Percentiles rank a stretch among this genome's conserved stretches.
Conservation (phyloP, 2,888 invertebrate genomes). For the Epistrophe eligans region DNA sequence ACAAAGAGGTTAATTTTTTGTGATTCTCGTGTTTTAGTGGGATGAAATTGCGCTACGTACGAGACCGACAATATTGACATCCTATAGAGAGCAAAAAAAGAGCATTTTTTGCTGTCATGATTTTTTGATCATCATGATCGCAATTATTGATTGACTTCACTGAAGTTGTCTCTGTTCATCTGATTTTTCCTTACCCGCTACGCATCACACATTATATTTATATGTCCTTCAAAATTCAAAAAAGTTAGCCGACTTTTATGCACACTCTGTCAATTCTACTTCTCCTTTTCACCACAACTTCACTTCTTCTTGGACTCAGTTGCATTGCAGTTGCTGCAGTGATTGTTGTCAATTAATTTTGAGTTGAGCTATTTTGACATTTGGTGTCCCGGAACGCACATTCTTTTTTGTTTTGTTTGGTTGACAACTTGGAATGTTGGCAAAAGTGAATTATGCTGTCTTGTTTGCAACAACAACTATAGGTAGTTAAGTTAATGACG, state of each 20-base stretch:
- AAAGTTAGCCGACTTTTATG: conserved; percentile 24
- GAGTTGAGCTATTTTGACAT: conserved; percentile 57
- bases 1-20: conserved; percentile 61
- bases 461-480: conserved; percentile 16
- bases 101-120: conserved; percentile 20
- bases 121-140: conserved; percentile 49
- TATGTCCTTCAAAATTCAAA: conserved; percentile 55
- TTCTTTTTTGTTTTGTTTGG: neutral
- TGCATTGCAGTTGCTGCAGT: neutral
- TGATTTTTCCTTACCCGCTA: conserved; percentile 28
- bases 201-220: neutral
- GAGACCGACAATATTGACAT: conserved; percentile 34
- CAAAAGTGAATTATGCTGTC: conserved; percentile 62
- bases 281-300: neutral
- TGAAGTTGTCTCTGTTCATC: conserved; percentile 45
- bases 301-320: neutral
- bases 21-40: neutral
- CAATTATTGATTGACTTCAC: conserved; percentile 54
- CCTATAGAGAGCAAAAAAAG: conserved; percentile 10
- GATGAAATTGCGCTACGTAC: neutral
- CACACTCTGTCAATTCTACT: conserved; percentile 1
- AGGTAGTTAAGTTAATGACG: conserved; percentile 2
- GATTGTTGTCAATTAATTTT: conserved; percentile 65
- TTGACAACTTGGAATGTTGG: conserved; percentile 48
- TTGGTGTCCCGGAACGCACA: conserved; percentile 47